Conservation (phyloP, 1,140 invertebrate species). For the Drosophila kanapiae region DNA sequence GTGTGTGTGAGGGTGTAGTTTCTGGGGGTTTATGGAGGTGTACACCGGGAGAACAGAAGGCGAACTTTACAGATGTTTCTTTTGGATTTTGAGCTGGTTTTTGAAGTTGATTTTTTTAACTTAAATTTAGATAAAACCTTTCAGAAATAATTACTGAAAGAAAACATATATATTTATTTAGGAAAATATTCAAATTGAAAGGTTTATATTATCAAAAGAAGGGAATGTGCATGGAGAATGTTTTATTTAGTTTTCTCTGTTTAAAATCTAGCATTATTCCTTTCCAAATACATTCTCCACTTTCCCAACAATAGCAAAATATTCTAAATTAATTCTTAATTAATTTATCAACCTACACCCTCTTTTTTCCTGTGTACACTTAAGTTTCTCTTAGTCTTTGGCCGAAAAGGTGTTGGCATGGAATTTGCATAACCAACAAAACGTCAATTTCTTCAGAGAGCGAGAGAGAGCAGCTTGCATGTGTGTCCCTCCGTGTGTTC, state of each 20-base stretch:
- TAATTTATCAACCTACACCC: accelerated
- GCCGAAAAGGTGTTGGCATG: constrained; percentile 85
- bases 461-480: constrained; percentile 28
- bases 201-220: no score
- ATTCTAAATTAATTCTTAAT: background rate
- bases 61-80: no score
- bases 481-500: constrained; percentile 18
- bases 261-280: no score
- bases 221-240: background rate
- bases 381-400: constrained; percentile 82
- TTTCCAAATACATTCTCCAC: no score
- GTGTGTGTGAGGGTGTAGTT: constrained; percentile 3
- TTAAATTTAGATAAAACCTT: background rate
- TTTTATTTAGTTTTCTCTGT: no score
- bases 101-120: background rate
- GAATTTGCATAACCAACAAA: constrained; percentile 84
- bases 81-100: accelerated
- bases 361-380: constrained; percentile 49
- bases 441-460: constrained; percentile 75
- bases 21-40: constrained; percentile 6
- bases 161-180: background rate
- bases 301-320: accelerated
- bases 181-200: background rate
- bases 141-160: background rate
- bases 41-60: background rate